Evolutionary conservation across 2,113 vertebrate genomes (phyloP).

Genomic region (Nibea albiflora): DNA sequence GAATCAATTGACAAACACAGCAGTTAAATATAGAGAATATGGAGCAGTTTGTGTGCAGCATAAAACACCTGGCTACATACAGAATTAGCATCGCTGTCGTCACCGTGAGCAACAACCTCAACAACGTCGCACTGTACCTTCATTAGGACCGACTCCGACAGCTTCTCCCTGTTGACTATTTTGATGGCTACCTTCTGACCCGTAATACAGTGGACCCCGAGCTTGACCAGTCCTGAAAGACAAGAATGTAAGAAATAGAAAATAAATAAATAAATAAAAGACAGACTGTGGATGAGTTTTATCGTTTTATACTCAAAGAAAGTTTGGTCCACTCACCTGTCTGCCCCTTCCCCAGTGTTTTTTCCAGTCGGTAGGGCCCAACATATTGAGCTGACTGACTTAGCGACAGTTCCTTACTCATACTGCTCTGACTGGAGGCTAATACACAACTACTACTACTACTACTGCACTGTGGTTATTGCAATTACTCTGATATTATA

Average conservation of each 20-base stretch:
- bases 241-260: not conserved
- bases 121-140: slow-evolving; percentile 84
- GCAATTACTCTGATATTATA: slow-evolving; percentile 63
- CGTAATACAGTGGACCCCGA: slow-evolving; percentile 93
- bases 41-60: slow-evolving; percentile 18
- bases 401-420: slow-evolving; percentile 86
- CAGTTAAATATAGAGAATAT: slow-evolving; percentile 35
- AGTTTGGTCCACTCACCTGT: slow-evolving; percentile 78
- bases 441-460: slow-evolving; percentile 56
- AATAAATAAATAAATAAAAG: no score
- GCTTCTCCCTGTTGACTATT: slow-evolving; percentile 95
- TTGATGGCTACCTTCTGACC: slow-evolving; percentile 95
- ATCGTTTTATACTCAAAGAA: not conserved
- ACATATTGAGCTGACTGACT: slow-evolving; percentile 87
- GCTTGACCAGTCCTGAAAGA: slow-evolving; percentile 90
- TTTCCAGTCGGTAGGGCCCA: slow-evolving; percentile 86
- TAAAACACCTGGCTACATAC: not conserved
- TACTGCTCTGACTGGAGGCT: slow-evolving; percentile 74
- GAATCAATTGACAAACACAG: slow-evolving; percentile 12
- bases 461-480: slow-evolving; percentile 57
- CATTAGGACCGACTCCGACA: slow-evolving; percentile 94
- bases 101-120: slow-evolving; percentile 10
- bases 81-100: slow-evolving; percentile 22
- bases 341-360: slow-evolving; percentile 87
- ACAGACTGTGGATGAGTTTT: not conserved